These are phyloP conservation scores for Rhaphigaster nebulosa DNA, from an alignment of 2,888 invertebrate genomes.

Conservation along the genomic window DNA sequence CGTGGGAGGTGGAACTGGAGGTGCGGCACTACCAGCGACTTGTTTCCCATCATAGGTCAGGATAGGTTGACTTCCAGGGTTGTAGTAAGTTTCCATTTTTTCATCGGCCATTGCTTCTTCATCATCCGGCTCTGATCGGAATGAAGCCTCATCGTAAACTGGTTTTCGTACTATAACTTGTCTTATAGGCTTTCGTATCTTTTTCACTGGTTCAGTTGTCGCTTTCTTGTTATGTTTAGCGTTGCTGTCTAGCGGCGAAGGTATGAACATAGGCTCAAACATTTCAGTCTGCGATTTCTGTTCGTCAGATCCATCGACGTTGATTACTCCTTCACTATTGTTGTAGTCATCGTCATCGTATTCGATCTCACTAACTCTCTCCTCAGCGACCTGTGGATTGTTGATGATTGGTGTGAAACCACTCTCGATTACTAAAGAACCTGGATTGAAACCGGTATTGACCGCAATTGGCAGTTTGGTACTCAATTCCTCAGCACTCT, in stretches of 20 bases:
- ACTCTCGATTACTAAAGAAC: constrained; percentile 84
- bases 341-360: constrained; percentile 72
- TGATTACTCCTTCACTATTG: constrained; percentile 66
- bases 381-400: constrained; percentile 72
- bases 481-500: constrained; percentile 61
- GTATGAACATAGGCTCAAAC: constrained; percentile 86
- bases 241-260: constrained; percentile 79
- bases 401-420: constrained; percentile 86
- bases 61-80: constrained; percentile 73
- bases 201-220: constrained; percentile 63
- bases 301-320: constrained; percentile 69
- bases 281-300: constrained; percentile 71
- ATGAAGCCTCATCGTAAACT: constrained; percentile 63
- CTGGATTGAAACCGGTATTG: constrained; percentile 78
- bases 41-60: constrained; percentile 84
- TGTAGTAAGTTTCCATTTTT: constrained; percentile 79
- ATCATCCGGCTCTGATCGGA: constrained; percentile 67
- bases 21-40: constrained; percentile 75
- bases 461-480: constrained; percentile 63
- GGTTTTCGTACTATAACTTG: constrained; percentile 64
- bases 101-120: constrained; percentile 81
- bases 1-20: constrained; percentile 60
- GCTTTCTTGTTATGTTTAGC: constrained; percentile 67
- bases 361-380: constrained; percentile 70
- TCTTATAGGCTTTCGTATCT: constrained; percentile 63